Evolutionary conservation across 2,113 vertebrate genomes (phyloP), one percentile per base, ranked within the genome.

Genomic region (Thunnus thynnus): DNA sequence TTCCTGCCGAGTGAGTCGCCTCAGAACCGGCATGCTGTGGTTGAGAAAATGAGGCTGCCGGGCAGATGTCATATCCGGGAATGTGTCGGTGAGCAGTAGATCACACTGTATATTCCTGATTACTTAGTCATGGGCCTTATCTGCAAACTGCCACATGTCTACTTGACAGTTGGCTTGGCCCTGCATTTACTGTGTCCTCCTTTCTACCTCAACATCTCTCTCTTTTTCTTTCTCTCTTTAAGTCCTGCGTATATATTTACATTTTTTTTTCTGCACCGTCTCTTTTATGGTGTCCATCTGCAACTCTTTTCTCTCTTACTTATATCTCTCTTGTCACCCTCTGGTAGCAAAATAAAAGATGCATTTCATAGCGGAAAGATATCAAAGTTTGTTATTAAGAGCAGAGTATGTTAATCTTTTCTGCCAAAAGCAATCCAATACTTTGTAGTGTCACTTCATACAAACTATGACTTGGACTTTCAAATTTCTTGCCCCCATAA

Each of bases 61-160:
- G 78, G 83, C 79, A 78, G 79, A 85, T 85, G 82, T 87, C 76
- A 74, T 68, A 80, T 83, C 85, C 82, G 58, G 78, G 73, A 90
- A 86, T 52, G 72, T 76, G 82, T 75, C 13, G 63, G 69, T 20
- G 58, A 58, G 78, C 85, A 16, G 62, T 52, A 66, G 82, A 93
- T 92, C 87, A 84, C 72, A 74, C 87, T 84, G 72, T 86, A 72
- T 89, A 71, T 79, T 88, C 78, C 88, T 88, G 89, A 92, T 93
- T 89, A 92, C 87, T 88, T 67, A 86, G 90, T 85, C 84, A 80
- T 36, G 64, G 71, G n/a, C 66, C 93, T 95, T 94, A 94, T 94
- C 93, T 95, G 92, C 88, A 94, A 90, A 94, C 91, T 91, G 91
- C 91, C 93, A 94, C 92, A 93, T 88, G 84, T 88, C 62, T 80